Evolutionary conservation across 64 coral and sea anemone genomes (phyloP), one percentile per base, ranked within the genome.

Genomic region (Montipora efflorescens): DNA sequence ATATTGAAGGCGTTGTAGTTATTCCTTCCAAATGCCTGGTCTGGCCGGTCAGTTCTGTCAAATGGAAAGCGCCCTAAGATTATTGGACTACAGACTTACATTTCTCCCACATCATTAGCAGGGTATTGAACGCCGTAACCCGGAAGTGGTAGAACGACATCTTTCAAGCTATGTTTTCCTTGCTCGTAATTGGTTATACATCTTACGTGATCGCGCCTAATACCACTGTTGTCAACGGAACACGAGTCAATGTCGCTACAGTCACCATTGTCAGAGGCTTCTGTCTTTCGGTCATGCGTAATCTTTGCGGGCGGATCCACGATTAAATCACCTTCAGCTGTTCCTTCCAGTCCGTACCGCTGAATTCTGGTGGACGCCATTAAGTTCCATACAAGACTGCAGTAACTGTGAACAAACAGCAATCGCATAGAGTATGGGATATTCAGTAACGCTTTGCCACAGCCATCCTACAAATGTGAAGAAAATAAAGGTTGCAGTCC

Each of bases 381-480:
- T 51, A 89, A 67, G 48, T 98, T 98, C 96, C 96, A 98, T 12
- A 95, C 23, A 0, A 98, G 84, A 48, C 96, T 98, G 59, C 87
- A 89, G 68, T 95, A 95, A 47, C 96, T 98, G 48, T 98, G 96
- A 71, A 93, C 73, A 52, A 94, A 98, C 28, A 98, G 15, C 8
- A 98, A 74, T 7, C 96, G 96, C 89, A 92, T 87, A 22, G 93
- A 86, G 59, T 91, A 98, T 2, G 96, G 96, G 11, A 98, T 84
- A 49, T 90, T 97, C 73, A 98, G 79, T 21, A 98, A 90, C 1
- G 96, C 96, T 77, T 98, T 94, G 4, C 83, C 87, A 68, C 96
- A 98, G 25, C 96, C 96, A 79, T 98, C 92, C 96, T 98, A n/a
- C 1, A 80, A 2, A 43, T 23, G 51, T 90, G 19, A 36, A 86